Evolutionary conservation across 2,113 vertebrate genomes (phyloP).

Genomic region (Brachionichthys hirsutus): DNA sequence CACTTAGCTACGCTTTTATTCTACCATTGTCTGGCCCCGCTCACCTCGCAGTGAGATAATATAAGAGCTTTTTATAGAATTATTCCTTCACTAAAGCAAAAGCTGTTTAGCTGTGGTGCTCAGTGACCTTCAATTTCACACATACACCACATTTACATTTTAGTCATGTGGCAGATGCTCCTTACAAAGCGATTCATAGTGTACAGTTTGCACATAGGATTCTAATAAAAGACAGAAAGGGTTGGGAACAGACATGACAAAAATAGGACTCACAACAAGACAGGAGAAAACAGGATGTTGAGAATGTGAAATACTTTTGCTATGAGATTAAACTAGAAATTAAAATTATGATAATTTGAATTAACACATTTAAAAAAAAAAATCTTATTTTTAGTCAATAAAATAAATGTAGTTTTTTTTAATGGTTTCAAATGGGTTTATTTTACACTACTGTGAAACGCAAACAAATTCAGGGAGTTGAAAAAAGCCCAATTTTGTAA

Average conservation of each 20-base stretch:
- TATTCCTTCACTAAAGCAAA: slow-evolving; percentile 76
- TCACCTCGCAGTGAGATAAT: slow-evolving; percentile 72
- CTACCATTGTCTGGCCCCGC: slow-evolving; percentile 65
- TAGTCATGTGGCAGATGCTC: slow-evolving; percentile 75
- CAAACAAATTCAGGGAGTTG: no score
- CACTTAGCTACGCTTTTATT: slow-evolving; percentile 76
- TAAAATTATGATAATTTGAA: slow-evolving; percentile 16
- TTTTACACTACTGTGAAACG: no score
- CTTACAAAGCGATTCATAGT: slow-evolving; percentile 60
- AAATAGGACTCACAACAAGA: slow-evolving; percentile 32
- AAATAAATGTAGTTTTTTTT: no score
- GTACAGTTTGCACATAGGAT: slow-evolving; percentile 38
- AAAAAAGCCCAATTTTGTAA: no score
- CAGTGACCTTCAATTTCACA: slow-evolving; percentile 74
- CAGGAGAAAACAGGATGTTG: slow-evolving; percentile 30
- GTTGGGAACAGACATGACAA: slow-evolving; percentile 34
- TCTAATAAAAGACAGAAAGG: slow-evolving; percentile 49
- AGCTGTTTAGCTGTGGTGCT: slow-evolving; percentile 64
- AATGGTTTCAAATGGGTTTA: no score
- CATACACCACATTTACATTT: slow-evolving; percentile 75
- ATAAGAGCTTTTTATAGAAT: slow-evolving; percentile 77
- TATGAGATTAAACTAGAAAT: neutral
- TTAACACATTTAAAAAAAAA: no score
- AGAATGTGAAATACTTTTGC: slow-evolving; percentile 17
- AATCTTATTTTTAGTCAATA: no score